Percentiles rank a stretch among this genome's conserved stretches.
These are phyloP conservation scores for Echinops telfairi DNA, from an alignment of 2,113 vertebrate species.

Conservation along the genomic window DNA sequence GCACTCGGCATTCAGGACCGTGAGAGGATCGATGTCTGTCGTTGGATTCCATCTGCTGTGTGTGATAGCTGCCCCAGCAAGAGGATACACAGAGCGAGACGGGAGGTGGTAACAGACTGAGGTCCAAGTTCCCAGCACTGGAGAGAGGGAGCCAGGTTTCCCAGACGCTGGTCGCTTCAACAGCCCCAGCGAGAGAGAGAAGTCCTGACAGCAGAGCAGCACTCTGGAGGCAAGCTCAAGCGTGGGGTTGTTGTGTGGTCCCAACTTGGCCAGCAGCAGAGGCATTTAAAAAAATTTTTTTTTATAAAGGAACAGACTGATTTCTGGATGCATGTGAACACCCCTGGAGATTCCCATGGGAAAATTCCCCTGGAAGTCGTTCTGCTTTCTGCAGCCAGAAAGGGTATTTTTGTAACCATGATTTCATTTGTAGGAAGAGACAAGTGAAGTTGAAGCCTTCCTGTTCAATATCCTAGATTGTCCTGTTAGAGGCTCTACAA, in stretches of 20 bases:
- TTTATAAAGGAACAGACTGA: conserved; percentile 45
- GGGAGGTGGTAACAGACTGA: neutral
- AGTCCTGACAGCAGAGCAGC: neutral
- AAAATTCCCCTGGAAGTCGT: conserved; percentile 58
- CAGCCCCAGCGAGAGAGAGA: neutral
- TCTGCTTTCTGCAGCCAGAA: conserved; percentile 50
- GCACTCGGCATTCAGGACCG: neutral
- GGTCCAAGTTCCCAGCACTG: neutral
- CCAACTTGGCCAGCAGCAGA: neutral
- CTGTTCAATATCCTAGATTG: neutral
- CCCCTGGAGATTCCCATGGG: conserved; percentile 9
- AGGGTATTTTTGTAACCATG: conserved; percentile 46
- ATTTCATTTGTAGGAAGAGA: conserved; percentile 32
- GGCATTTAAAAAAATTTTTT: neutral
- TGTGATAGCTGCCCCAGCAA: neutral
- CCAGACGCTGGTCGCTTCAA: neutral
- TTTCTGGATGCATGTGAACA: conserved; percentile 46
- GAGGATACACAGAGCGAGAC: neutral
- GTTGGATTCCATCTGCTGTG: neutral
- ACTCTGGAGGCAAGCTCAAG: conserved; percentile 4
- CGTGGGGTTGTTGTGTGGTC: neutral
- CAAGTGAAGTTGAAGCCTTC: neutral
- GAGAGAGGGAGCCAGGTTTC: neutral
- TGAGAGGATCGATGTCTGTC: neutral
- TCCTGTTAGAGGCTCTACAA: neutral